A percentile compares a stretch with the other conserved stretches of the same genome.
Evolutionary conservation across 2,113 vertebrate species (phyloP).

Genomic region (Anser cygnoides): DNA sequence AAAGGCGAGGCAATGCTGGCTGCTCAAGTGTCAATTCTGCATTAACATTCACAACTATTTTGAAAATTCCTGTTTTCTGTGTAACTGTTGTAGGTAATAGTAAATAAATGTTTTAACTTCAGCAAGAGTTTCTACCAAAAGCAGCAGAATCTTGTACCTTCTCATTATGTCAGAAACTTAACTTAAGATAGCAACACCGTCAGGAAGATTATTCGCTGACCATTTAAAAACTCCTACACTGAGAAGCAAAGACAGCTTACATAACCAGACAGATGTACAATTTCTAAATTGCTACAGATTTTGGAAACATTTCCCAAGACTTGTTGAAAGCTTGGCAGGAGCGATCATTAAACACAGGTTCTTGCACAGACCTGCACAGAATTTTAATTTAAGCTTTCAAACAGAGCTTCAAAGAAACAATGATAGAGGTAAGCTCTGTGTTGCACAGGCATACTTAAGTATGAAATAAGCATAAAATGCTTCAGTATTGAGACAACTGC

Average conservation of each 20-base stretch:
- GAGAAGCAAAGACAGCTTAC: neutral
- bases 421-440: neutral
- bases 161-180: neutral
- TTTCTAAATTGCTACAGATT: slow-evolving; percentile 12
- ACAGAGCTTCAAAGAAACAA: slow-evolving; percentile 22
- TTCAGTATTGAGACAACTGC: neutral
- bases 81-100: neutral
- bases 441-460: neutral
- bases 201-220: neutral
- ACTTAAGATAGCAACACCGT: neutral
- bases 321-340: slow-evolving; percentile 45
- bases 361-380: slow-evolving; percentile 1
- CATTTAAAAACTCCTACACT: neutral
- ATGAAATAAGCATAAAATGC: neutral
- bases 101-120: neutral
- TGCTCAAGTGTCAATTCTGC: neutral
- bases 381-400: slow-evolving; percentile 28
- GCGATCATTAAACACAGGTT: slow-evolving; percentile 12
- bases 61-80: neutral
- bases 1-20: neutral
- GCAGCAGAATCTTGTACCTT: neutral
- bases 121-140: neutral
- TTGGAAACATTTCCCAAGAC: neutral
- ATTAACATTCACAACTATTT: too few relatives aligned
- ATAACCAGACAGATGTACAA: slow-evolving; percentile 13